phyloP scores from a whole-genome alignment of 2,113 vertebrate genomes.

The Lepisosteus osseus region DNA sequence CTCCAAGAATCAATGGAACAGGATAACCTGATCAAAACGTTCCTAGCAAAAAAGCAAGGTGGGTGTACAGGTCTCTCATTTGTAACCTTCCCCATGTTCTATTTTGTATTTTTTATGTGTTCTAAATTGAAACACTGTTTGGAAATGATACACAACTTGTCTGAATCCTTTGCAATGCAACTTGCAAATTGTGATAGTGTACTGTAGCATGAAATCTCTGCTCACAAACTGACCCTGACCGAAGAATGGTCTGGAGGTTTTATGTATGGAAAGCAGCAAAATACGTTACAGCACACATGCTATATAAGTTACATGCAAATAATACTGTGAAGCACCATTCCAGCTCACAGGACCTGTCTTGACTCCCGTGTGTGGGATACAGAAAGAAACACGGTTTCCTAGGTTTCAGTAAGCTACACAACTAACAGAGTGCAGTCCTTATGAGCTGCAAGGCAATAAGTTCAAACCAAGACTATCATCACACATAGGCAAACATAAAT shows the following conservation, averaged over 20 bases:
- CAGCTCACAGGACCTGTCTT: slow-evolving; percentile 12
- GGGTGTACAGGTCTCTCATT: no score
- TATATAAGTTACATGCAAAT: slow-evolving; percentile 28
- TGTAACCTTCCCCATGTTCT: no score
- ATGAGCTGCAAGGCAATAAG: slow-evolving; percentile 4
- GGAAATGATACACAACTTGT: no score
- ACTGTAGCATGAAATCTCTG: no score
- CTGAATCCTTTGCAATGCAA: no score
- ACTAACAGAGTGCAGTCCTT: slow-evolving; percentile 14
- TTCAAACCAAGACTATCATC: slow-evolving; percentile 29
- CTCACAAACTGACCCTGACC: no score
- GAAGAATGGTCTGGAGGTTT: no score
- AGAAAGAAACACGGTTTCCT: neutral
- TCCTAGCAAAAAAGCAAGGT: no score
- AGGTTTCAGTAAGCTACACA: neutral
- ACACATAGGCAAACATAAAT: slow-evolving; percentile 57
- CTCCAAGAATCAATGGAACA: no score
- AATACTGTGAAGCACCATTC: slow-evolving; percentile 11
- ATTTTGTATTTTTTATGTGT: no score
- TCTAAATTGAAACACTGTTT: neutral
- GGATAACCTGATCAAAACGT: no score
- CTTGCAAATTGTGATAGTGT: no score
- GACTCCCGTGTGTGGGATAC: neutral
- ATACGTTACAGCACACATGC: slow-evolving; percentile 17
- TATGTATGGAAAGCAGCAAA: slow-evolving; percentile 40